These are phyloP conservation scores for Acanthosoma haemorrhoidale DNA, from an alignment of 2,888 invertebrate genomes.

Conservation along the genomic window DNA sequence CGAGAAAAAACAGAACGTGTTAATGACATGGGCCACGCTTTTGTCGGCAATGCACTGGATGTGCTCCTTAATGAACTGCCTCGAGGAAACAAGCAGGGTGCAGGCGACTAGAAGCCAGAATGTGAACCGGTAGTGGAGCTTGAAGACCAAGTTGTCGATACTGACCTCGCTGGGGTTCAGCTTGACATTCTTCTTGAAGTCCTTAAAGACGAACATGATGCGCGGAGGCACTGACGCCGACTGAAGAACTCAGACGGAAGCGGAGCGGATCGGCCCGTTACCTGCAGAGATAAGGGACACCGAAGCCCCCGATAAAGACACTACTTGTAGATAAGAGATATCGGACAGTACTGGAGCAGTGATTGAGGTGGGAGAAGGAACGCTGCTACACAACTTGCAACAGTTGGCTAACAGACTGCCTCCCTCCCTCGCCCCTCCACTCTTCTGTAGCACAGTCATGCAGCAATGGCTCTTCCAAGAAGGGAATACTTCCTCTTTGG, in stretches of 20 bases:
- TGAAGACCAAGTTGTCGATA: constrained; percentile 91
- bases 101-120: constrained; percentile 86
- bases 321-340: too few relatives aligned
- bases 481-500: too few relatives aligned
- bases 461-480: too few relatives aligned
- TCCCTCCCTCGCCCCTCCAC: too few relatives aligned
- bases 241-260: background rate
- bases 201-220: constrained; percentile 36
- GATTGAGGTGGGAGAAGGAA: background rate
- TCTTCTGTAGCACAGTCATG: too few relatives aligned
- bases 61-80: constrained; percentile 95
- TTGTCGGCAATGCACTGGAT: constrained; percentile 74
- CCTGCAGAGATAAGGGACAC: background rate
- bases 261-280: constrained; percentile 8
- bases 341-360: background rate
- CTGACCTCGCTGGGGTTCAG: constrained; percentile 53
- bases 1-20: constrained; percentile 82
- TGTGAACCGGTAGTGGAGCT: constrained; percentile 88
- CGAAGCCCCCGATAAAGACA: background rate
- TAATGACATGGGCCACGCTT: constrained; percentile 81
- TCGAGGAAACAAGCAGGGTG: constrained; percentile 84
- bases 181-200: constrained; percentile 28
- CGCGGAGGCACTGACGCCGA: background rate
- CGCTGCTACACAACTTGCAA: too few relatives aligned
- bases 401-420: too few relatives aligned